A percentile compares a stretch with the other conserved stretches of the same genome.
Conservation (phyloP, 2,888 invertebrate genomes). For the Tethea ocularis region DNA sequence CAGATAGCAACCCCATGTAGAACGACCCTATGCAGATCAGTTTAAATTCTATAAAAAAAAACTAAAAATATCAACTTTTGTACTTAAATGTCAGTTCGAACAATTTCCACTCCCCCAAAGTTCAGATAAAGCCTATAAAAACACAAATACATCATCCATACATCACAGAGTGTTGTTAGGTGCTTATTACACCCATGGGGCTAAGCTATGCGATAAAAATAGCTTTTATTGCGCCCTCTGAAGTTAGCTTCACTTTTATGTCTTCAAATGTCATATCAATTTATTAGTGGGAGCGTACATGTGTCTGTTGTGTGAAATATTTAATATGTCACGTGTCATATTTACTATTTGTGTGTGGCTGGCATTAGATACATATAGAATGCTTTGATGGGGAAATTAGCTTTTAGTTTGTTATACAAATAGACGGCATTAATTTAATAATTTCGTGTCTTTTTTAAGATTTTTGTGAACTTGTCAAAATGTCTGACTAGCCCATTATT, state of each 20-base stretch:
- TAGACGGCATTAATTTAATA: too few species aligned
- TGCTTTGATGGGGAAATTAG: too few species aligned
- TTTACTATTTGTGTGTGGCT: too few species aligned
- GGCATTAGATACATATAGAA: too few species aligned
- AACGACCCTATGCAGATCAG: too few species aligned
- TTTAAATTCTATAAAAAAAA: not conserved
- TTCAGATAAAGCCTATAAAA: conserved; percentile 39
- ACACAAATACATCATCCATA: conserved; percentile 37
- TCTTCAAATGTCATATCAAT: conserved; percentile 9
- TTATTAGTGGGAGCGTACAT: conserved; percentile 10
- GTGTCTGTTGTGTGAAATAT: not conserved
- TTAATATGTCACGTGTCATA: too few species aligned
- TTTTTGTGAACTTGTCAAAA: too few species aligned
- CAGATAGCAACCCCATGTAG: too few species aligned
- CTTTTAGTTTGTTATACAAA: too few species aligned
- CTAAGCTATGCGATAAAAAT: conserved; percentile 31
- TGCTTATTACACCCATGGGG: conserved; percentile 41
- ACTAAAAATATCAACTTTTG: not conserved
- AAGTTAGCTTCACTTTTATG: conserved; percentile 11
- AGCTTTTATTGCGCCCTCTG: conserved; percentile 28
- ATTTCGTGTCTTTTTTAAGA: too few species aligned
- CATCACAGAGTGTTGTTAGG: conserved; percentile 23
- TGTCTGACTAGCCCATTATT: too few species aligned
- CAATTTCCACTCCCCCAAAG: conserved; percentile 11
- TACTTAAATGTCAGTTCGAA: not conserved